Conservation (phyloP, 2,797 vertebrate species). For the Molossus alvarezi region DNA sequence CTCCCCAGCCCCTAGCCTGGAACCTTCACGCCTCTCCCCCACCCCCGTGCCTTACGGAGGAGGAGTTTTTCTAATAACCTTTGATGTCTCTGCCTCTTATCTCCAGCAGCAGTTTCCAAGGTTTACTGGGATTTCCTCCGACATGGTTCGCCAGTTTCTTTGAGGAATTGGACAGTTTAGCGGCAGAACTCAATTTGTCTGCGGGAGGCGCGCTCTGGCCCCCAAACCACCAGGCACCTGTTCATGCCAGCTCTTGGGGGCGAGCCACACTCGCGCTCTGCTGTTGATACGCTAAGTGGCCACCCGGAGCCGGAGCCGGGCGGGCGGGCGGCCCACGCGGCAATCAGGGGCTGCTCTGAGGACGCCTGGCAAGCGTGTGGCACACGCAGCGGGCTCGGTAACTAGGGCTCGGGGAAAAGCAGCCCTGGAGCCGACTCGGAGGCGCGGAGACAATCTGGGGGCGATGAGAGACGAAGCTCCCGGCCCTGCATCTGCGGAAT, state of each 20-base stretch:
- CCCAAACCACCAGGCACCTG: background rate
- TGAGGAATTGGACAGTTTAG: background rate
- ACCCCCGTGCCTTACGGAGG: accelerated
- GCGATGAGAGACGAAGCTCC: accelerated
- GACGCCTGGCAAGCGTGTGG: accelerated
- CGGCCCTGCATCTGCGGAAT: accelerated
- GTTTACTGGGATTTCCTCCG: background rate
- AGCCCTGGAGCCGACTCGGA: background rate
- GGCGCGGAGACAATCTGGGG: background rate
- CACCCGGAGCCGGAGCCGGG: accelerated
- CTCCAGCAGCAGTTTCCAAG: background rate
- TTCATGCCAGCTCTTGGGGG: background rate
- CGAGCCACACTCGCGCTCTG: accelerated
- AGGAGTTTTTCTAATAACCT: background rate
- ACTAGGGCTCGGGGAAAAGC: background rate
- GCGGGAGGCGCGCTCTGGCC: accelerated
- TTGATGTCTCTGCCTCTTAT: background rate
- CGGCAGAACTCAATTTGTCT: background rate
- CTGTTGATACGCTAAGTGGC: background rate
- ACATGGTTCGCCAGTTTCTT: background rate
- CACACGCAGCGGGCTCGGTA: background rate
- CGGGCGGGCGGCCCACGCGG: accelerated
- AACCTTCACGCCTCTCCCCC: accelerated
- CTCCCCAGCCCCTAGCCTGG: background rate
- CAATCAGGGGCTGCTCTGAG: background rate